Conservation (phyloP, 2,888 invertebrate species). For the Doris montereyensis region DNA sequence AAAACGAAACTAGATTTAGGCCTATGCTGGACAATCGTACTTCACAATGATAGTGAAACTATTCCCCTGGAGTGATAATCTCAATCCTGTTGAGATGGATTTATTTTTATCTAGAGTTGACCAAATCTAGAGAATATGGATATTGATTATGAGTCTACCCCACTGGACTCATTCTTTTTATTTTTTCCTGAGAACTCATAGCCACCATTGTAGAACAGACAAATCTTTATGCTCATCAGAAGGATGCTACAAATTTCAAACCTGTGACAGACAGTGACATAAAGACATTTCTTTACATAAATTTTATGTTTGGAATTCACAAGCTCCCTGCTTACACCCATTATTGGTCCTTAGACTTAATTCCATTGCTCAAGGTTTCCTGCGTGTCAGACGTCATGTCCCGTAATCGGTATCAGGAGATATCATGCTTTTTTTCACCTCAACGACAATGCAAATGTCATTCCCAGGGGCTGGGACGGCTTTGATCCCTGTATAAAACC, state of each 20-base stretch:
- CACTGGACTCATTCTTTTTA: background rate
- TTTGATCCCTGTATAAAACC: slow-evolving; percentile 8
- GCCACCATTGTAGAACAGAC: background rate
- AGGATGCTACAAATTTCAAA: background rate
- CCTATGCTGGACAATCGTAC: too few species aligned
- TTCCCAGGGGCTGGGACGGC: background rate
- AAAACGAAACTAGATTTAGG: too few species aligned
- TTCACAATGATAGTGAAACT: too few species aligned
- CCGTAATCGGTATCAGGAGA: background rate
- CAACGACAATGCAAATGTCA: background rate
- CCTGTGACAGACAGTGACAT: background rate
- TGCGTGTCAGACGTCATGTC: background rate
- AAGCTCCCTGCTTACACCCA: background rate
- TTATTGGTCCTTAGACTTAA: background rate
- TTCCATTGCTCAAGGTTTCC: background rate
- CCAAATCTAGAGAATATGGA: slow-evolving; percentile 61
- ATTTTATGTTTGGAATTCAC: background rate
- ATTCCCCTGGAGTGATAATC: too few species aligned
- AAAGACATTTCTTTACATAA: background rate
- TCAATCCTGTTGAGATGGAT: background rate
- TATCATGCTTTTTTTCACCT: background rate
- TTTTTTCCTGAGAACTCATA: background rate
- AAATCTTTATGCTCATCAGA: background rate
- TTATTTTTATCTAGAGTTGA: slow-evolving; percentile 55
- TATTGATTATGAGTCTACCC: background rate